Evolutionary conservation across 2,113 vertebrate species (phyloP).

Genomic region (Caloenas nicobarica): DNA sequence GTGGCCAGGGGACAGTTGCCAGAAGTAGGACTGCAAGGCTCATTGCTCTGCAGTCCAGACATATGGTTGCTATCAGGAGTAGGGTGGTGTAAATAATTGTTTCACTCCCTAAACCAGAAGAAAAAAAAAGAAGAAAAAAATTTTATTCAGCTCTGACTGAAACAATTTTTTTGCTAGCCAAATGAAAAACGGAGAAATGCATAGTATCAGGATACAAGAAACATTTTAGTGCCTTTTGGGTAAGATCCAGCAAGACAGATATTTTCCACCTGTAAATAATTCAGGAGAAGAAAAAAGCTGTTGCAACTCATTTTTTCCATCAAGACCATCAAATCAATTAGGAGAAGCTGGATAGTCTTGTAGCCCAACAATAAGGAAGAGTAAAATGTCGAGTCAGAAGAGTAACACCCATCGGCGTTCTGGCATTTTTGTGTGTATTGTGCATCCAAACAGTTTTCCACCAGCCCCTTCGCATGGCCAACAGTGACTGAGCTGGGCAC

Average conservation of each 20-base stretch:
- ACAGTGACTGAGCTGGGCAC: background rate
- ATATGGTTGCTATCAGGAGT: slow-evolving; percentile 57
- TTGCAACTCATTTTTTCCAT: slow-evolving; percentile 50
- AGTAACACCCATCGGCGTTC: background rate
- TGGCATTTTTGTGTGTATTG: background rate
- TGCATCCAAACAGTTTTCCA: background rate
- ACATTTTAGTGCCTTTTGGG: slow-evolving; percentile 41
- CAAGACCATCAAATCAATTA: slow-evolving; percentile 43
- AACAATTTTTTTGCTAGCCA: slow-evolving; percentile 3
- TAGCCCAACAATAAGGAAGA: slow-evolving; percentile 2
- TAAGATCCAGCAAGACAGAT: slow-evolving; percentile 35
- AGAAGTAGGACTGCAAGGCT: slow-evolving; percentile 39
- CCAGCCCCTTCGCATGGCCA: background rate
- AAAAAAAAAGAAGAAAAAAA: background rate
- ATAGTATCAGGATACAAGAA: background rate
- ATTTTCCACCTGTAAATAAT: slow-evolving; percentile 70
- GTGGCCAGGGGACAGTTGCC: slow-evolving; percentile 41
- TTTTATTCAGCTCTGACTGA: background rate
- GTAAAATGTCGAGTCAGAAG: background rate
- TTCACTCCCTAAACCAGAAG: slow-evolving; percentile 45
- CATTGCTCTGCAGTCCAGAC: slow-evolving; percentile 40
- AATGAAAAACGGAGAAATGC: background rate
- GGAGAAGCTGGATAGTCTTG: slow-evolving; percentile 1
- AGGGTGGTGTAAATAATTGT: slow-evolving; percentile 37
- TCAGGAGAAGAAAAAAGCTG: slow-evolving; percentile 36